phyloP scores from a whole-genome alignment of 2,888 invertebrate species.

The Mylabris sibirica region DNA sequence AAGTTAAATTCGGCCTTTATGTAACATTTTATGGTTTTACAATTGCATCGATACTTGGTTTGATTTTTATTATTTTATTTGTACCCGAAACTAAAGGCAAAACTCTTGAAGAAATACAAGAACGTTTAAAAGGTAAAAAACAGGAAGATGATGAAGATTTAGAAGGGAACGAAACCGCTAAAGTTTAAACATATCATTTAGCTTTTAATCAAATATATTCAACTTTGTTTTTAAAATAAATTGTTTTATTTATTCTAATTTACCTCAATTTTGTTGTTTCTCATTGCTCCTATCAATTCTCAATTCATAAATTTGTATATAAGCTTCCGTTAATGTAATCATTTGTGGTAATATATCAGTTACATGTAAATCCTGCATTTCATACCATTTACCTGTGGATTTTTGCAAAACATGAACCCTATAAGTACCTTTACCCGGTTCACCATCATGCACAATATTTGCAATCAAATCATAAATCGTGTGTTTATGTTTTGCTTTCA shows the following conservation, averaged over 20 bases:
- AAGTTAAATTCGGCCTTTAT: conserved; percentile 52
- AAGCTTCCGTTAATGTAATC: conserved; percentile 98
- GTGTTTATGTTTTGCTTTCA: conserved; percentile 77
- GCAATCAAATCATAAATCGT: conserved; percentile 97
- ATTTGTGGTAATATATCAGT: conserved; percentile 98
- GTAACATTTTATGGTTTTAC: conserved; percentile 54
- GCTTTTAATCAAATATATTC: neutral
- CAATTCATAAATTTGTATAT: conserved; percentile 87
- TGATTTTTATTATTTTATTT: conserved; percentile 52
- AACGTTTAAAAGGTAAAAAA: neutral
- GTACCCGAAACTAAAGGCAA: conserved; percentile 62
- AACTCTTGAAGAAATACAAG: conserved; percentile 58
- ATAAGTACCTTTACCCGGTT: conserved; percentile 93
- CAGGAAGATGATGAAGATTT: neutral
- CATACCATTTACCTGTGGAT: conserved; percentile 84
- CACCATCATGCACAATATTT: conserved; percentile 98
- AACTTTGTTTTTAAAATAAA: neutral
- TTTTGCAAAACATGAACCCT: conserved; percentile 92
- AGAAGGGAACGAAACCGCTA: neutral
- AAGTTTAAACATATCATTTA: neutral
- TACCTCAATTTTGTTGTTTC: neutral
- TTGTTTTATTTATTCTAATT: neutral
- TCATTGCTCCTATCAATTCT: conserved; percentile 34
- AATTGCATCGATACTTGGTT: conserved; percentile 41
- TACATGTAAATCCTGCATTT: conserved; percentile 95